A percentile compares a stretch with the other conserved stretches of the same genome.
These are phyloP conservation scores for Noctilio leporinus DNA, from an alignment of 2,113 vertebrate genomes.

Conservation along the genomic window DNA sequence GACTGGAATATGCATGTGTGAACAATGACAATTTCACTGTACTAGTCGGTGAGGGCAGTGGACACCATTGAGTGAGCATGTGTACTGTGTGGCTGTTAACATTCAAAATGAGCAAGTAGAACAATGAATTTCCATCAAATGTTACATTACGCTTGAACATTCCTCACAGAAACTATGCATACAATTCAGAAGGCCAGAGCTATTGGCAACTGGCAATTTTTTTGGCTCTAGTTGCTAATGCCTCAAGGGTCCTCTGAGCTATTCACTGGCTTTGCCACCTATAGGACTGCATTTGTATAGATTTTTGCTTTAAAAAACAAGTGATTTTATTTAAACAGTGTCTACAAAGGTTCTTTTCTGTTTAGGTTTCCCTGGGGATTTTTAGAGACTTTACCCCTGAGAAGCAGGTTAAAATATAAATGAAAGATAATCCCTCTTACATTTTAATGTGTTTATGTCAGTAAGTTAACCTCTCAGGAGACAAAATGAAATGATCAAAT, in stretches of 20 bases:
- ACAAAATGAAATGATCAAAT: background rate
- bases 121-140: too few species aligned
- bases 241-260: background rate
- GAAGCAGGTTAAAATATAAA: background rate
- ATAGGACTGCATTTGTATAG: background rate
- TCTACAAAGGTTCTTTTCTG: background rate
- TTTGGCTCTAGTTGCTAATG: background rate
- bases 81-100: too few species aligned
- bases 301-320: background rate
- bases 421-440: background rate
- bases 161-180: too few species aligned
- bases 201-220: background rate
- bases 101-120: too few species aligned
- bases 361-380: background rate
- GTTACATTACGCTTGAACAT: too few species aligned
- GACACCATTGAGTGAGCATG: too few species aligned
- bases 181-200: too few species aligned
- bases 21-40: too few species aligned
- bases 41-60: too few species aligned
- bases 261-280: background rate
- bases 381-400: background rate
- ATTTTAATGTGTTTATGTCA: background rate
- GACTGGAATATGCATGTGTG: too few species aligned
- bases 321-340: background rate
- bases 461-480: background rate